Evolutionary conservation across 2,113 vertebrate genomes (phyloP), one percentile per base, ranked within the genome.

Genomic region (Limanda limanda): DNA sequence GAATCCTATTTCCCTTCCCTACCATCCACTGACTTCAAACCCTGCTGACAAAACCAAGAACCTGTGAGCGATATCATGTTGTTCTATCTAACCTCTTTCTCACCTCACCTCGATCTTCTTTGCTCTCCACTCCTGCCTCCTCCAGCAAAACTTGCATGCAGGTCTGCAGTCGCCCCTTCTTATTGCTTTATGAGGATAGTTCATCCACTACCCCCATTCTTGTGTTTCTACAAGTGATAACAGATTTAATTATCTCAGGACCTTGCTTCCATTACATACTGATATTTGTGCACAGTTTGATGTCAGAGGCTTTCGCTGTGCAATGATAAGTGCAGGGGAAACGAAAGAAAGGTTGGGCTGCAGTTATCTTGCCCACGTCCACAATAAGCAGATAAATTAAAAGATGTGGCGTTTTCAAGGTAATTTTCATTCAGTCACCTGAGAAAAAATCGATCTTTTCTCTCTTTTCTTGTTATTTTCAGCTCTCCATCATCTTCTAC

Each of bases 231-330:
- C 73, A 76, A 83, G 86, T 87, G 84, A 89, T 92, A 81, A 92
- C 79, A 78, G 71, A 75, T 91, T 89, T 90, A 91, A 94, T 94
- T 93, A 92, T 82, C 85, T 56, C 37, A 83, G 55, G 86, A 85
- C 88, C 77, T 60, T 77, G 89, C 84, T 75, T 86, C 65, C 77
- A 81, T 83, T 86, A 70, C 74, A 74, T 68, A 69, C 71, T 76
- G 81, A 87, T 90, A 79, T 90, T 85, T 84, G 37, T 69, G 60
- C 68, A 31, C 31, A 31, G 31, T 6, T 31, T 31, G 31, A 31
- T 7, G 31, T 31, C 31, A 85, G 73, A 67, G 42, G 72, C 47
- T 74, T 74, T 57, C n/a, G 68, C 51, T 59, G 74, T 72, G 80
- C 7, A 14, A 60, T 18, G 48, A 69, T 71, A 74, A 57, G 23